These are phyloP conservation scores for Sebastes steindachneri DNA, from an alignment of 2,797 vertebrate genomes.

Conservation along the genomic window DNA sequence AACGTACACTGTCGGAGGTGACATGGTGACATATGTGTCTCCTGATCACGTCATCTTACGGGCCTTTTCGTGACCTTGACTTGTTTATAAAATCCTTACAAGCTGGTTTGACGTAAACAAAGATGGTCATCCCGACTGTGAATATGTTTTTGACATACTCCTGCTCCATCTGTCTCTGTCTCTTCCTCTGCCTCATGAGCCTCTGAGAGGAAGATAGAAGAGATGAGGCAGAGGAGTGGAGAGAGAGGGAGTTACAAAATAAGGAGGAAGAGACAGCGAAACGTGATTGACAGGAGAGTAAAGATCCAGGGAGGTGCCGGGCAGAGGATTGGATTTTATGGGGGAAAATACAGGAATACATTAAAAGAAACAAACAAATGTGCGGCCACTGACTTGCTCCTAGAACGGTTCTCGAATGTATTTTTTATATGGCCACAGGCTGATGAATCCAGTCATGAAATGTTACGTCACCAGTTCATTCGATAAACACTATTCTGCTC, in stretches of 20 bases:
- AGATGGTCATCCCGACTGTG: slow-evolving; percentile 13
- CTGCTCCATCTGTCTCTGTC: slow-evolving; percentile 34
- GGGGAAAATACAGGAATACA: not conserved
- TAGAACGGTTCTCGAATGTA: slow-evolving; percentile 29
- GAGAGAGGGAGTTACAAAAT: slow-evolving; percentile 27
- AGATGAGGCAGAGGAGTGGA: slow-evolving; percentile 7
- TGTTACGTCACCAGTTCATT: slow-evolving; percentile 29
- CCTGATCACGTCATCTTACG: not conserved
- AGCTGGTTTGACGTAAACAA: slow-evolving; percentile 22
- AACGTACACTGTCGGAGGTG: not conserved
- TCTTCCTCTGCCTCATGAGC: not conserved
- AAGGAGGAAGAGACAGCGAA: slow-evolving; percentile 31
- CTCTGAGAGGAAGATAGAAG: slow-evolving; percentile 13
- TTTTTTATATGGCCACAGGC: slow-evolving; percentile 43
- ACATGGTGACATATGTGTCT: not conserved
- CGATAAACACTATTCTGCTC: slow-evolving; percentile 15
- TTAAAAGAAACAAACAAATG: slow-evolving; percentile 39
- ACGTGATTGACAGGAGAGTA: slow-evolving; percentile 48
- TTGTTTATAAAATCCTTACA: not conserved
- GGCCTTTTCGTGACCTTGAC: not conserved
- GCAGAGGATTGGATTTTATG: slow-evolving; percentile 15
- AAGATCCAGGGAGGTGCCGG: slow-evolving; percentile 21
- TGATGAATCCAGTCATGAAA: slow-evolving; percentile 27
- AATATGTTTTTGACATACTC: slow-evolving; percentile 9
- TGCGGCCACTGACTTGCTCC: slow-evolving; percentile 30